Evolutionary conservation across 2,888 invertebrate species (phyloP).

Genomic region (Volucella inanis): DNA sequence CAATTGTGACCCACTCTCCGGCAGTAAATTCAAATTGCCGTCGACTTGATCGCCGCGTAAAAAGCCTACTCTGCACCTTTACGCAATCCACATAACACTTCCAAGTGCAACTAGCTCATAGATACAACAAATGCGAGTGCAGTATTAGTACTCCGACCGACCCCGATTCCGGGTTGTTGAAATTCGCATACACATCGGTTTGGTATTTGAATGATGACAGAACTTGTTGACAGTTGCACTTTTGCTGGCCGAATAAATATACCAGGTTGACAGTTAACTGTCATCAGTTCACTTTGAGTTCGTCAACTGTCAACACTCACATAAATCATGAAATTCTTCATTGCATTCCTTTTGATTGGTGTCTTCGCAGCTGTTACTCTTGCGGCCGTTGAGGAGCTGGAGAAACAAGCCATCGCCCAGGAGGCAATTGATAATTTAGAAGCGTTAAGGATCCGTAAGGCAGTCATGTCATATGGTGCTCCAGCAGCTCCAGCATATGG

Average conservation of each 20-base stretch:
- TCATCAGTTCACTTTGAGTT: slow-evolving; percentile 66
- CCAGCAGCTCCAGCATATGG: slow-evolving; percentile 32
- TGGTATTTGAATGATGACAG: background rate
- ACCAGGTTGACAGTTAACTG: slow-evolving; percentile 35
- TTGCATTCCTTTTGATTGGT: slow-evolving; percentile 55
- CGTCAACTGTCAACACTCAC: slow-evolving; percentile 39
- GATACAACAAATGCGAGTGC: background rate
- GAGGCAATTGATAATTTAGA: slow-evolving; percentile 55
- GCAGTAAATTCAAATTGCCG: slow-evolving; percentile 31
- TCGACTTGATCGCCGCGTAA: slow-evolving; percentile 18
- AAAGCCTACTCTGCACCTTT: slow-evolving; percentile 16
- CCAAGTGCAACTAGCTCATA: background rate
- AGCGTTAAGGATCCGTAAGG: slow-evolving; percentile 65
- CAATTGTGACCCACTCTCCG: slow-evolving; percentile 24
- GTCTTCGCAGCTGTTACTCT: slow-evolving; percentile 41
- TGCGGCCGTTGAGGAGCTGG: slow-evolving; percentile 45
- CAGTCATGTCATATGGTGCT: slow-evolving; percentile 57
- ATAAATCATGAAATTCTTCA: slow-evolving; percentile 63
- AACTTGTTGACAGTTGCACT: slow-evolving; percentile 63
- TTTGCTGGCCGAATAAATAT: slow-evolving; percentile 66
- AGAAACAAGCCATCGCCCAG: slow-evolving; percentile 33
- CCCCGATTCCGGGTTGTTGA: slow-evolving; percentile 56
- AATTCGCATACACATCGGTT: slow-evolving; percentile 30
- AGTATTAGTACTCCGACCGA: background rate
- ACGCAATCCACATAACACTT: slow-evolving; percentile 22